Base-by-base conservation (phyloP, 1,140 invertebrate species). In the Trigoniulus corallinus region DNA sequence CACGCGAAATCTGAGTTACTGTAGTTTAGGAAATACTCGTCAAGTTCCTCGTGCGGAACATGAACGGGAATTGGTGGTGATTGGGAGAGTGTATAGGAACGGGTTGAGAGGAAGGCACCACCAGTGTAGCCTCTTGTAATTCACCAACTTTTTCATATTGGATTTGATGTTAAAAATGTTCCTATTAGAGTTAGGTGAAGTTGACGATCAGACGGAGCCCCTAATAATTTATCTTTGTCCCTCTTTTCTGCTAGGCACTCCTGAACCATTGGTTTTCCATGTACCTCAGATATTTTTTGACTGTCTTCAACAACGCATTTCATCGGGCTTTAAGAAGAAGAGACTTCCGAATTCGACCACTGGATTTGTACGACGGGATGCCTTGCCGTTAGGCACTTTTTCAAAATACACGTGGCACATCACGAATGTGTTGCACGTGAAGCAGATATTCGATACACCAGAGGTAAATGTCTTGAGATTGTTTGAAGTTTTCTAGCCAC, bases 361-460 rank as follows among this genome's bases (percentile, higher is more conserved):
- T 37, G 63, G 63, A 3, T 67, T 81, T 61, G 67, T 74, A 0
- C 63, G 77, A 27, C 76, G 74, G 56, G 75, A 81, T 57, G 68
- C 73, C 18, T 66, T 79, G 7, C 79, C 79, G 7, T 57, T 79
- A n/a, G 79, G 78, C 12, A 77, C 74, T 40, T 81, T 81, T 61
- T 80, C 77, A 0, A 81, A 80, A 61, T 80, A 80, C 59, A 78
- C 77, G 0, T 84, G 80, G 79, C 74, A 79, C 53, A 80, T 86
- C 25, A 80, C 75, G 15, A 83, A 81, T 63, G 74, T 83, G 25
- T 57, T 79, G 7, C 80, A 84, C 53, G 73, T 84, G 0, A 81
- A 82, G 57, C 75, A 79, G 60, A 82, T 84, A 53, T 84, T 86
- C 67, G 78, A 82, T 54, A 83, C 78, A 3, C 65, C 75, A 2